Percentiles rank a stretch among this genome's conserved stretches.
These are phyloP conservation scores for Takifugu bimaculatus DNA, from an alignment of 2,113 vertebrate species.

Conservation along the genomic window DNA sequence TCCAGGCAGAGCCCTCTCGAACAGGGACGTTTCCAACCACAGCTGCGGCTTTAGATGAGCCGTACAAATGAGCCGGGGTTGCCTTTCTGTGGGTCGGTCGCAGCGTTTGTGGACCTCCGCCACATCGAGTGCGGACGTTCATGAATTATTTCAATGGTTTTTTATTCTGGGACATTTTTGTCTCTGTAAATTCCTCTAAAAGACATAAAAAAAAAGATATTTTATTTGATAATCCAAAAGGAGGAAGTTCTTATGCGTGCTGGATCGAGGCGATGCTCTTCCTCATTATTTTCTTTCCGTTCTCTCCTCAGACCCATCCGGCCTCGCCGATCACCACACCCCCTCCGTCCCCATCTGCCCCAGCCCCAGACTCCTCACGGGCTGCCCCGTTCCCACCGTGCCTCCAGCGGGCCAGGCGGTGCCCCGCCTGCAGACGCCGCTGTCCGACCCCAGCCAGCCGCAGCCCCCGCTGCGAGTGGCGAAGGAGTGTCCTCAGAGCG, in stretches of 20 bases:
- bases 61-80: too few relatives aligned
- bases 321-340: slow-evolving; percentile 86
- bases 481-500: slow-evolving; percentile 89
- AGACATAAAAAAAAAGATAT: too few relatives aligned
- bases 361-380: slow-evolving; percentile 86
- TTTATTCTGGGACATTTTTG: too few relatives aligned
- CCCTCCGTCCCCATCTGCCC: slow-evolving; percentile 85
- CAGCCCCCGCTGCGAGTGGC: slow-evolving; percentile 80
- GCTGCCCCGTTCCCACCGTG: slow-evolving; percentile 92
- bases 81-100: too few relatives aligned
- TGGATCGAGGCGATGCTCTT: background rate
- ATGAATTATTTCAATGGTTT: too few relatives aligned
- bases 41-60: too few relatives aligned
- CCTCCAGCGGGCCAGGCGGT: slow-evolving; percentile 89
- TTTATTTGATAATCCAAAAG: too few relatives aligned
- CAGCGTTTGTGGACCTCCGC: too few relatives aligned
- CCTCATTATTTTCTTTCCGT: slow-evolving; percentile 10
- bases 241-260: background rate
- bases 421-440: slow-evolving; percentile 87
- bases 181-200: too few relatives aligned
- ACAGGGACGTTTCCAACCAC: too few relatives aligned
- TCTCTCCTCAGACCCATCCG: slow-evolving; percentile 70
- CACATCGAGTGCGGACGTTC: too few relatives aligned
- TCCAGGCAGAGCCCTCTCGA: too few relatives aligned
- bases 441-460: slow-evolving; percentile 81